phyloP scores from a whole-genome alignment of 2,888 invertebrate species.

The Gerris lacustris region DNA sequence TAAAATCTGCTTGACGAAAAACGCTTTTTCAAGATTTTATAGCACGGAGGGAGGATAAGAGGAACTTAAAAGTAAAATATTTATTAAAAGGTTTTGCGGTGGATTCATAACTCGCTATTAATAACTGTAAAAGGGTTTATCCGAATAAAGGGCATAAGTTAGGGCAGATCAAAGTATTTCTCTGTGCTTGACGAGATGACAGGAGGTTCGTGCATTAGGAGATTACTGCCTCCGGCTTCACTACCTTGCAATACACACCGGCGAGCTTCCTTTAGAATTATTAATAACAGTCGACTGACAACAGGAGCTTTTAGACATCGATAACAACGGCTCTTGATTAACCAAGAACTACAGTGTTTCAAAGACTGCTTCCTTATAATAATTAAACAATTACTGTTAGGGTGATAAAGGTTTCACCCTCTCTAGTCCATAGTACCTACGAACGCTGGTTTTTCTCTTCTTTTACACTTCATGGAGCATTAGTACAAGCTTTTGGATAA shows the following conservation, averaged over 20 bases:
- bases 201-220: background rate
- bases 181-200: background rate
- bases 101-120: constrained; percentile 2
- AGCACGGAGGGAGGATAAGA: too few relatives aligned
- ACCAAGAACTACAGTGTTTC: too few relatives aligned
- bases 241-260: background rate
- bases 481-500: too few relatives aligned
- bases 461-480: too few relatives aligned
- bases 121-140: constrained; percentile 1
- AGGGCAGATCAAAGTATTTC: background rate
- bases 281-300: background rate
- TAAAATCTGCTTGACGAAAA: too few relatives aligned
- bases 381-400: too few relatives aligned
- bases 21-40: too few relatives aligned
- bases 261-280: background rate
- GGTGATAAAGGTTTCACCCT: too few relatives aligned
- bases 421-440: too few relatives aligned
- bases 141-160: background rate
- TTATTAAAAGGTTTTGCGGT: background rate
- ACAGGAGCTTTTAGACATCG: background rate
- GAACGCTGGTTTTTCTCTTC: too few relatives aligned
- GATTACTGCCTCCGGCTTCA: background rate
- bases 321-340: too few relatives aligned
- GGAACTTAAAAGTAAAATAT: background rate
- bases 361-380: too few relatives aligned